These are phyloP conservation scores for Collichthys lucidus DNA, from an alignment of 2,113 vertebrate genomes.

Conservation along the genomic window DNA sequence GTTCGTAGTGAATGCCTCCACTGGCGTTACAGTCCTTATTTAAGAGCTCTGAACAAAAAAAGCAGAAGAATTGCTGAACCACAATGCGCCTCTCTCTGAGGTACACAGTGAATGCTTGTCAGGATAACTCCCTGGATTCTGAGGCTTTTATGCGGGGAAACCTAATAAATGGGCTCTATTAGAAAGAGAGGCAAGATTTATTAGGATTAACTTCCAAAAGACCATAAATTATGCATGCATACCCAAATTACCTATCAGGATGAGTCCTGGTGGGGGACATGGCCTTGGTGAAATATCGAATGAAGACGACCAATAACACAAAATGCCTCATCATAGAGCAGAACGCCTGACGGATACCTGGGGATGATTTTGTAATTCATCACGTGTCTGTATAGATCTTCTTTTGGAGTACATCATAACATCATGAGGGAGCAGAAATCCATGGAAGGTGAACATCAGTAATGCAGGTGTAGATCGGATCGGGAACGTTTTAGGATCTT, in stretches of 20 bases:
- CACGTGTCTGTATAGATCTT: no score
- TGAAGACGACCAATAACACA: constrained; percentile 49
- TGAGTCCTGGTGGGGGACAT: constrained; percentile 61
- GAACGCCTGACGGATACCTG: constrained; percentile 17
- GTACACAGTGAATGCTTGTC: constrained; percentile 68
- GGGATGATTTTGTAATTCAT: background rate
- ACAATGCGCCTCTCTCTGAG: constrained; percentile 54
- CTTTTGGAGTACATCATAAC: constrained; percentile 1
- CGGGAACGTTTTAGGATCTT: constrained; percentile 16
- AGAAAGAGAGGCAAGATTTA: constrained; percentile 79
- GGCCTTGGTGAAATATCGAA: constrained; percentile 56
- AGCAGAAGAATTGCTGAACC: constrained; percentile 58
- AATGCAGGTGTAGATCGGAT: constrained; percentile 6
- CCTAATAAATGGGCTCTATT: constrained; percentile 73
- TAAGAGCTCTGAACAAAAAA: constrained; percentile 72
- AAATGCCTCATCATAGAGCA: constrained; percentile 26
- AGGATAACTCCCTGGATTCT: constrained; percentile 52
- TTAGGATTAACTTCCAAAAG: constrained; percentile 84
- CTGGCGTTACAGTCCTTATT: constrained; percentile 59
- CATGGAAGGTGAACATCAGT: background rate
- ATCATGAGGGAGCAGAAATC: constrained; percentile 5
- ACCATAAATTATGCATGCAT: constrained; percentile 83
- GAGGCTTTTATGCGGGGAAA: constrained; percentile 59
- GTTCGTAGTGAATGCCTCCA: constrained; percentile 45
- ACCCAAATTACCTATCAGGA: constrained; percentile 82